Evolutionary conservation across 2,797 vertebrate genomes (phyloP).

Genomic region (Lepilemur septentrionalis): DNA sequence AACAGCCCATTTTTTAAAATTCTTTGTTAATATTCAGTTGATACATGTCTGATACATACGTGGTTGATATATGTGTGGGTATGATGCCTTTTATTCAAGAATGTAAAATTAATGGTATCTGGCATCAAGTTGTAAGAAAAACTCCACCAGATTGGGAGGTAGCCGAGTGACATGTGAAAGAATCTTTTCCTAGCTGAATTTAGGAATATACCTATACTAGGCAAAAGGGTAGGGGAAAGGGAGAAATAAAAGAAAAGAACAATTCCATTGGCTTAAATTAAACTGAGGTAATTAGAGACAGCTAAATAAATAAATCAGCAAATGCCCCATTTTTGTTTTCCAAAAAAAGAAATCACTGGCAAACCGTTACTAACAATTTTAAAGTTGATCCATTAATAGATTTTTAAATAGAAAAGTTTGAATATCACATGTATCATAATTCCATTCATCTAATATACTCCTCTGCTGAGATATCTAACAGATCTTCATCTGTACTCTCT

Average conservation of each 20-base stretch:
- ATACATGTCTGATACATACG: not conserved
- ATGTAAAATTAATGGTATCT: conserved; percentile 48
- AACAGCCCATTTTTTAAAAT: not conserved
- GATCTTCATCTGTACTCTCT: conserved; percentile 90
- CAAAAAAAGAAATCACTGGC: not conserved
- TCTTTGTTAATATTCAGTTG: not conserved
- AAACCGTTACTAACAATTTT: conserved; percentile 56
- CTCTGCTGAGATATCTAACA: conserved; percentile 89
- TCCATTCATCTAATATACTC: conserved; percentile 92
- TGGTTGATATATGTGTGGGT: not conserved
- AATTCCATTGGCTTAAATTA: not conserved
- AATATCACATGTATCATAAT: not conserved
- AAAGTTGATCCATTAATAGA: conserved; percentile 53
- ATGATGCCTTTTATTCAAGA: not conserved
- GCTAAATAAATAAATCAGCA: conserved; percentile 67
- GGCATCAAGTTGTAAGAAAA: conserved; percentile 45
- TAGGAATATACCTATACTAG: not conserved
- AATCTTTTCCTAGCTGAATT: conserved; percentile 18
- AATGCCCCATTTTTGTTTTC: conserved; percentile 26
- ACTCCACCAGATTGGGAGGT: not conserved
- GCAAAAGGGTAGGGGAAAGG: not conserved
- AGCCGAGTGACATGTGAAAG: conserved; percentile 27
- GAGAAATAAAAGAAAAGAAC: conserved; percentile 19
- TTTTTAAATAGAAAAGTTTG: conserved; percentile 51
- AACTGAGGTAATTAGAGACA: conserved; percentile 48